Conservation (phyloP, 2,888 invertebrate genomes). For the Trissonchulus sp. region DNA sequence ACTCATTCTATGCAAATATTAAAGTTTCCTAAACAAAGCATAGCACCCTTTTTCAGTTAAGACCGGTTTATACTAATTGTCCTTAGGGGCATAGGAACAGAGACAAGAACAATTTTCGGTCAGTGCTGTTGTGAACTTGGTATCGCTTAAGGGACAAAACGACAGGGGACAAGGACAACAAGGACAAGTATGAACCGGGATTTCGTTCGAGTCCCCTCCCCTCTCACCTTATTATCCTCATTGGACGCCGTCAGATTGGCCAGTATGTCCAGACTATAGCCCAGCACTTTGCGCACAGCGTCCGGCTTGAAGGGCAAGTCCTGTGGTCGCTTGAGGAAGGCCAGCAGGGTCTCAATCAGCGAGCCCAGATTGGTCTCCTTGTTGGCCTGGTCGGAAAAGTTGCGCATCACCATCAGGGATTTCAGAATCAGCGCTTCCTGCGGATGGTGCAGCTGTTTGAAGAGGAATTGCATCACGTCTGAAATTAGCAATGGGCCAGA, state of each 20-base stretch:
- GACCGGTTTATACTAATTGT: too few species aligned
- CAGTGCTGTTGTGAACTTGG: too few species aligned
- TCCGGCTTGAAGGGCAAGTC: background rate
- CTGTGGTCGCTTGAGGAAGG: background rate
- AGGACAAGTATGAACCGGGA: too few species aligned
- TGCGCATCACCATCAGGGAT: conserved; percentile 9
- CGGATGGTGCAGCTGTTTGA: background rate
- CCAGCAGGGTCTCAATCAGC: conserved; percentile 16
- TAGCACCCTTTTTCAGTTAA: too few species aligned
- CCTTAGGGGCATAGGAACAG: too few species aligned
- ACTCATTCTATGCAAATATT: too few species aligned
- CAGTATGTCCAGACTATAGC: conserved; percentile 3
- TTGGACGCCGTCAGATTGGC: conserved; percentile 23
- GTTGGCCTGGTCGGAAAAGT: conserved; percentile 24
- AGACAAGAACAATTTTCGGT: too few species aligned
- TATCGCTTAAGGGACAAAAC: too few species aligned
- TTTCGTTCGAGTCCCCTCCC: too few species aligned
- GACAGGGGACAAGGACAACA: too few species aligned
- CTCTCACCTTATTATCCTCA: conserved; percentile 14
- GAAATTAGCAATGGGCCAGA: too few species aligned
- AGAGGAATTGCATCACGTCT: conserved; percentile 12
- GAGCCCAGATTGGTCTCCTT: background rate
- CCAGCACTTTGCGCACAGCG: background rate
- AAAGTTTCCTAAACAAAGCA: too few species aligned
- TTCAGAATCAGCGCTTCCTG: background rate